Evolutionary conservation across 2,113 vertebrate genomes (phyloP).

Genomic region (Accipiter cooperii): DNA sequence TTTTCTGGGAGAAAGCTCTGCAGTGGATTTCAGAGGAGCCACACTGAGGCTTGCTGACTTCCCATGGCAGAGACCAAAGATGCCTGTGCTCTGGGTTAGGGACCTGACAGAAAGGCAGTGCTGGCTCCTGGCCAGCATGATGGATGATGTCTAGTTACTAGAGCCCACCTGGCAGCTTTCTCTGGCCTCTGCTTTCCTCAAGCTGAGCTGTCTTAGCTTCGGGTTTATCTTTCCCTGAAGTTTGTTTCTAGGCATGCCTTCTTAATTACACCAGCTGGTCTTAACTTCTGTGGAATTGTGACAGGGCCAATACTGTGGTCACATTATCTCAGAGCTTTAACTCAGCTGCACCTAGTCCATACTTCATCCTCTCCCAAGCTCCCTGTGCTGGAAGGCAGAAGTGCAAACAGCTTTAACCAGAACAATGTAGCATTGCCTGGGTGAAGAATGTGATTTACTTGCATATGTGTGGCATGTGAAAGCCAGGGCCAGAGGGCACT

Average conservation of each 20-base stretch:
- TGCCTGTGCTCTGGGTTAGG: background rate
- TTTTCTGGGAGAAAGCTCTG: background rate
- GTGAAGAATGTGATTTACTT: conserved; percentile 37
- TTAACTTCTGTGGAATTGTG: background rate
- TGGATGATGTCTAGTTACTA: background rate
- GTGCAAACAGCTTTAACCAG: background rate
- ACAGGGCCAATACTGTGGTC: background rate
- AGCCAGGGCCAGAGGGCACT: background rate
- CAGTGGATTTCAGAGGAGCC: background rate
- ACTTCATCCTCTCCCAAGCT: background rate
- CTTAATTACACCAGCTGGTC: background rate
- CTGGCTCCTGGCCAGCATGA: background rate
- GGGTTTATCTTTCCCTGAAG: background rate
- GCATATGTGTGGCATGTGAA: background rate
- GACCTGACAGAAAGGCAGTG: background rate
- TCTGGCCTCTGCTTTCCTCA: background rate
- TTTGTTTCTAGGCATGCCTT: background rate
- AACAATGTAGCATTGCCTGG: conserved; percentile 23
- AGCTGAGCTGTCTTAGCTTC: background rate
- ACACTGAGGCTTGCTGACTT: background rate
- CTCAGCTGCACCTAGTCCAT: background rate
- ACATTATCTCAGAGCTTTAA: background rate
- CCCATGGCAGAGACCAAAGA: background rate
- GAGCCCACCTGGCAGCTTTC: background rate
- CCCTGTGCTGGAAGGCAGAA: background rate